Evolutionary conservation across 2,888 invertebrate genomes (phyloP), one percentile per base, ranked within the genome.

Genomic region (Timema podura): DNA sequence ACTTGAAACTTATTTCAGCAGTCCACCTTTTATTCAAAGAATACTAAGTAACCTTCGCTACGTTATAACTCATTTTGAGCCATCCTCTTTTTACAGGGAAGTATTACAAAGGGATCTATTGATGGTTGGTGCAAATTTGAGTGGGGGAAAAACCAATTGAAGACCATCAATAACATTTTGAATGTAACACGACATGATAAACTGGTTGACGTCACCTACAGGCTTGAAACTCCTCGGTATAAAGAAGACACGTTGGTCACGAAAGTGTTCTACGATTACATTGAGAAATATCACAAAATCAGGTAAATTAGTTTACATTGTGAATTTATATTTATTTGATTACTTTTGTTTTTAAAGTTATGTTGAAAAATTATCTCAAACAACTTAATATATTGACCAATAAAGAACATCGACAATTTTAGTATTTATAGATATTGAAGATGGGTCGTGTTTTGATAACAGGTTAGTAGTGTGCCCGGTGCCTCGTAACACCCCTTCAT

Each of bases 331-430:
- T 61, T 69, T 47, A 65, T 45, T 47, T 61, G 30, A 61, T 71
- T 67, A 59, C 65, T 30, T 30, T 30, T 30, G 30, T 49, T 70
- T 69, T 57, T 68, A 67, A 66, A 80, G 80, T 68, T 81, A 30
- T 30, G 30, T 30, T 30, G 30, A 1, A 30, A 30, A 30, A 30
- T 30, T 30, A 30, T 30, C 30, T 30, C 30, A 30, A 30, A 30
- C 30, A 30, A 30, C 1, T 30, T 30, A 30, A 30, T 30, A 30
- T 30, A 30, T 30, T 30, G 30, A 30, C 30, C 30, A 30, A 30
- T 30, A 30, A 30, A 30, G 30, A 30, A 30, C 30, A 30, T 30
- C 30, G 3, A 30, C 3, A 30, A 30, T 30, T 30, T 30, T 30
- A 30, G 30, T 30, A 30, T 30, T 30, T 30, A 30, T 30, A 30